Base-by-base conservation (phyloP, 2,797 vertebrate species). In the Cynopterus sphinx region DNA sequence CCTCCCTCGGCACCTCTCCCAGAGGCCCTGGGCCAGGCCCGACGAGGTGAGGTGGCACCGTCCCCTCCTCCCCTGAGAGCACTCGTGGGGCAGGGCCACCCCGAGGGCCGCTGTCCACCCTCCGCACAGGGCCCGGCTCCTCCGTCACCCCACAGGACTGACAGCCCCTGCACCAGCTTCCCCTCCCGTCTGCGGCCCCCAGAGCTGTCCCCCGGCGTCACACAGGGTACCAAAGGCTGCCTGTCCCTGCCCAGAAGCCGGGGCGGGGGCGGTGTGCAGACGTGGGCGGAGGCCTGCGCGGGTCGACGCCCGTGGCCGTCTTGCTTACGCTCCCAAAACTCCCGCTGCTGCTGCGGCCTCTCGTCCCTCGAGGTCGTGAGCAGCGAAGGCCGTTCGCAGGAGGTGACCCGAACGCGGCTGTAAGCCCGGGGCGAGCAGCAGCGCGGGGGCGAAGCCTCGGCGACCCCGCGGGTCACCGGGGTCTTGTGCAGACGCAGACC, bases 401-500 rank as follows among this genome's bases (percentile, higher is more conserved):
- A 53, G 51, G 39, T 6, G 12, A 24, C 41, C 39, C 8, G 22
- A 33, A 61, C 1, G 21, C n/a, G 79, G 51, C 15, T 13, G 11
- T 16, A 17, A 49, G 16, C 11, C 33, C 28, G 9, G 21, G n/a
- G 19, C n/a, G 36, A 79, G 51, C 46, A 49, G 59, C 7, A 8
- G 59, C 5, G 9, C 15, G 15, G 22, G 31, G 3, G 6, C 15
- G 2, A 9, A 9, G 12, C 3, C 8, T 41, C 9, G 1, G 1
- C 19, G 28, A 28, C 41, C 24, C 53, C 15, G 43, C 22, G 9
- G 16, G 41, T 12, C 43, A 3, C 53, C 4, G 28, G 70, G 5
- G 33, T 2, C 39, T 51, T 71, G 1, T 6, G 43, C 41, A 74
- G 51, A 43, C 7, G 0, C 86, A 70, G 71, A 19, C 11, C 41